Base-by-base conservation (phyloP, 2,888 invertebrate genomes). In the Pseudoips prasinana region DNA sequence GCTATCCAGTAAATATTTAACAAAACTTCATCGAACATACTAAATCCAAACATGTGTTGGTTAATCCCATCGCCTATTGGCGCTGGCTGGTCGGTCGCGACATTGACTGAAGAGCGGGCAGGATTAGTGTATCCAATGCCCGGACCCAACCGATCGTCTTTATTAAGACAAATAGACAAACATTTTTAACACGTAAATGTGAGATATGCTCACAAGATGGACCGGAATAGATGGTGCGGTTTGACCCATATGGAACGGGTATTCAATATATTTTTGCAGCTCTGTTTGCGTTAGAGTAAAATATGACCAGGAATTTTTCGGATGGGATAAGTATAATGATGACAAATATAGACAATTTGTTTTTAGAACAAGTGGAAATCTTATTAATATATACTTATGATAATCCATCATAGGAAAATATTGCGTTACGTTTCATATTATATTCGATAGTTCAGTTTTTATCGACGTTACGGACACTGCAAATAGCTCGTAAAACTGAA, bases 131-230 rank as follows among this genome's bases (percentile, higher is more conserved):
- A 59, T 64, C 65, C 64, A 64, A 56, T 62, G 46, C 50, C 52
- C 61, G 48, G 53, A 53, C 64, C 67, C 62, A 52, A 66, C 61
- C 69, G 62, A 64, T 64, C 64, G 48, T 54, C 65, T 64, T 75
- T 75, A 76, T 74, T 73, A 73, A 73, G 77, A 76, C 68, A 69
- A 75, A 78, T 78, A 68, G 69, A 60, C 50, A 65, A 64, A 60
- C 73, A 74, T 76, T 77, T 75, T 73, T 74, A 72, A 71, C 66
- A 57, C 61, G 63, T 58, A 67, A 68, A 71, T 55, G 58, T 51
- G 46, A 54, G 39, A 50, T 47, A 58, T 61, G 40, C 50, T 50
- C 48, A 46, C 44, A 47, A 46, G 48, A 47, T 38, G 37, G 35
- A 37, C 29, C 27, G 22, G 26, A 36, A 51, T 51, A 40, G 39